These are phyloP conservation scores for Archegozetes longisetosus DNA, from an alignment of 1,140 invertebrate genomes.

Conservation along the genomic window DNA sequence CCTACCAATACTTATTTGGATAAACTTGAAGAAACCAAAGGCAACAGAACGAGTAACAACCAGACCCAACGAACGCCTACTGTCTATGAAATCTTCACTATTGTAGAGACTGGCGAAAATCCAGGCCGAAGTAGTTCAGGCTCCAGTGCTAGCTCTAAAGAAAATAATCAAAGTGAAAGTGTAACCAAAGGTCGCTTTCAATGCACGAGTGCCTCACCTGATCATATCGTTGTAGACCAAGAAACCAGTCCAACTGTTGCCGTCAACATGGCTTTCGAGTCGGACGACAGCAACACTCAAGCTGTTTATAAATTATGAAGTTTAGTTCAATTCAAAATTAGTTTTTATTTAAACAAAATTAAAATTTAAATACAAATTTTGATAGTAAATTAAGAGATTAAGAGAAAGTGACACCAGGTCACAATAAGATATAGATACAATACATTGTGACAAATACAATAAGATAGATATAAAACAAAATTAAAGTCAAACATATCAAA, in stretches of 20 bases:
- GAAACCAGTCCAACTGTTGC: not conserved
- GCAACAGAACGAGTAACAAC: not conserved
- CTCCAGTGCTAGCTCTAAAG: not conserved
- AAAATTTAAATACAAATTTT: too few relatives aligned
- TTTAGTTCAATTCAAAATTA: not conserved
- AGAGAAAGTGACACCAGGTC: not conserved
- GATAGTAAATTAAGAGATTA: not conserved
- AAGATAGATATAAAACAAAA: not conserved
- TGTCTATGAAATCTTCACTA: slow-evolving; percentile 9
- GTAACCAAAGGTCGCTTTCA: not conserved
- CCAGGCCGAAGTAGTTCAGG: not conserved
- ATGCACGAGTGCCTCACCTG: not conserved
- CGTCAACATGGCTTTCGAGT: not conserved
- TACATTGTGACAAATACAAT: not conserved
- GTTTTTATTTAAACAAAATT: too few relatives aligned
- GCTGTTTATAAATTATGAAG: not conserved
- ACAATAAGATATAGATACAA: not conserved
- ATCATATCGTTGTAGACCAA: not conserved
- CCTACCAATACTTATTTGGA: slow-evolving; percentile 76
- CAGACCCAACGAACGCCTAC: not conserved
- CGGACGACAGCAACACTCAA: not conserved
- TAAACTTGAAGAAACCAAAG: not conserved
- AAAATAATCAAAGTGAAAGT: not conserved
- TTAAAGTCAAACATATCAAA: not conserved
- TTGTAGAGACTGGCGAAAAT: not conserved